These are phyloP conservation scores for Aphelenchoides avenae DNA, from an alignment of 1,140 invertebrate genomes.

Conservation along the genomic window DNA sequence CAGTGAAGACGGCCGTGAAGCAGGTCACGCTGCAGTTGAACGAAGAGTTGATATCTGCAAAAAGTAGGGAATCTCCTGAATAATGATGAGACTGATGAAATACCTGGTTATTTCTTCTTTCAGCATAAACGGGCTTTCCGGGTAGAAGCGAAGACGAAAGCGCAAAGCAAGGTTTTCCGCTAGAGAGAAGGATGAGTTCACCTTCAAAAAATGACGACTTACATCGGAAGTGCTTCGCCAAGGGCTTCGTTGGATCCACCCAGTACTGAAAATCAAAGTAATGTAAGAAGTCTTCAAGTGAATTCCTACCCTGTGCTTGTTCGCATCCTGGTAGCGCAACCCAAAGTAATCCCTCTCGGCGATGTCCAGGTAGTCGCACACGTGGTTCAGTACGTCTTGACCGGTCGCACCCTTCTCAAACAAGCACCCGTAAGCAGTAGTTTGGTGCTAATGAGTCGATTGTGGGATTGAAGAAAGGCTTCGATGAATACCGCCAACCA, in stretches of 20 bases:
- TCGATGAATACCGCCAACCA: too few relatives aligned
- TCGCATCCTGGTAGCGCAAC: conserved; percentile 82
- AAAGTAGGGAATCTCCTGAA: background rate
- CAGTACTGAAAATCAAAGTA: conserved; percentile 76
- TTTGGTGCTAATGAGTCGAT: too few relatives aligned
- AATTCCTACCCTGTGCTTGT: conserved; percentile 74
- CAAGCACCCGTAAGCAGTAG: too few relatives aligned
- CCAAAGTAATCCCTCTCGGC: conserved; percentile 96
- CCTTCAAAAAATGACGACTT: conserved; percentile 53
- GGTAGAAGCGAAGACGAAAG: conserved; percentile 89
- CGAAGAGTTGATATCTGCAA: conserved; percentile 77
- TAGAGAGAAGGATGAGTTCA: conserved; percentile 7
- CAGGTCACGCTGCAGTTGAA: conserved; percentile 87
- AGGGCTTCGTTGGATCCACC: conserved; percentile 85
- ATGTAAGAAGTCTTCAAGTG: conserved; percentile 2
- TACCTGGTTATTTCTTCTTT: conserved; percentile 77
- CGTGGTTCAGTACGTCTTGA: conserved; percentile 83
- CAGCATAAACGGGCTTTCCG: conserved; percentile 75
- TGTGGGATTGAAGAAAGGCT: too few relatives aligned
- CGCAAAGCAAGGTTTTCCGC: conserved; percentile 71
- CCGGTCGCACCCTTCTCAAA: conserved; percentile 85
- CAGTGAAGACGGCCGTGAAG: conserved; percentile 88
- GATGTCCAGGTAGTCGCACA: conserved; percentile 85
- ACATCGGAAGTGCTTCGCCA: conserved; percentile 92
- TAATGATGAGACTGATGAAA: conserved; percentile 1